Percentiles rank a stretch among this genome's conserved stretches.
These are phyloP conservation scores for Dolichopus griseipennis DNA, from an alignment of 2,888 invertebrate genomes.

Conservation along the genomic window DNA sequence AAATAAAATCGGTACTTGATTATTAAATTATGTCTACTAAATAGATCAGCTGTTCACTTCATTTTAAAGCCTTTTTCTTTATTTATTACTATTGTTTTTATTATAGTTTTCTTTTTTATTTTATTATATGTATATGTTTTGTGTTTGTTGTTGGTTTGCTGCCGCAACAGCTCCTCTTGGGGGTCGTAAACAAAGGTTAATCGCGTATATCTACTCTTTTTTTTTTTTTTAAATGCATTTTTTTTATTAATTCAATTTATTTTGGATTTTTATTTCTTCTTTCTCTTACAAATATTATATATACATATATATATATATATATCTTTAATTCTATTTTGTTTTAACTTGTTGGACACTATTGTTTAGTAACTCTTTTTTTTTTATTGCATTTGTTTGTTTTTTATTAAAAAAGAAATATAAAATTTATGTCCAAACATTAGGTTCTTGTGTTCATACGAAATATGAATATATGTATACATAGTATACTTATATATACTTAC, in stretches of 20 bases:
- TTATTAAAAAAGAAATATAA: too few relatives aligned
- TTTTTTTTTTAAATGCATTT: neutral
- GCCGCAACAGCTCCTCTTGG: neutral
- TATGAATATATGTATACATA: neutral
- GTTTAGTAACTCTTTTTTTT: too few relatives aligned
- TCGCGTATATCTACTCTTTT: neutral
- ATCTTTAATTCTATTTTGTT: neutral
- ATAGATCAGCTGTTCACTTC: too few relatives aligned
- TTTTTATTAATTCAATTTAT: neutral
- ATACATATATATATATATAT: too few relatives aligned
- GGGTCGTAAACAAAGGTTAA: slow-evolving; percentile 11
- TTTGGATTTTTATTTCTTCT: neutral
- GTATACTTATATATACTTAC: neutral
- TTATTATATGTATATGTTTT: too few relatives aligned
- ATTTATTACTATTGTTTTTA: too few relatives aligned
- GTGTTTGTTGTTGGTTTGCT: neutral
- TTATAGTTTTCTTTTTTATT: too few relatives aligned
- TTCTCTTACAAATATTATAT: neutral
- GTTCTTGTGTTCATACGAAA: neutral
- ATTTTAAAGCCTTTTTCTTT: too few relatives aligned
- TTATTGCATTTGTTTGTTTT: slow-evolving; percentile 1
- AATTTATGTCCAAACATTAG: slow-evolving; percentile 1
- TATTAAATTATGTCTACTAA: too few relatives aligned
- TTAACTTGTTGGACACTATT: neutral
- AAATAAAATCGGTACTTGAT: too few relatives aligned